Evolutionary conservation across 2,888 invertebrate species (phyloP).

Genomic region (Scotopteryx bipunctaria): DNA sequence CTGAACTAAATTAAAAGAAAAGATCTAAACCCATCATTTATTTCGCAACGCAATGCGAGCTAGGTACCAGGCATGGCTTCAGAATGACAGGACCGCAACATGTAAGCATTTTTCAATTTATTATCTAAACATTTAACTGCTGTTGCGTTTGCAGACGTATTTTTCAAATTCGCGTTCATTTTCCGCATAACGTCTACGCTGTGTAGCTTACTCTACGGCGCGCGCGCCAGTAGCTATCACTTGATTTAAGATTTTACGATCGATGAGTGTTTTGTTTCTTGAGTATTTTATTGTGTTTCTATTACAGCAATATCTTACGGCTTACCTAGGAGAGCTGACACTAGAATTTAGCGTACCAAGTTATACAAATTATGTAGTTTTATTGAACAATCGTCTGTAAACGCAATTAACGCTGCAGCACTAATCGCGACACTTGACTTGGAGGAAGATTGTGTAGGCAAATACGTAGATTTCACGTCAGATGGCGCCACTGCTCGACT

Average conservation of each 20-base stretch:
- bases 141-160: conserved; percentile 45
- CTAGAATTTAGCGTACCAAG: no score
- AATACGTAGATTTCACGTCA: not conserved
- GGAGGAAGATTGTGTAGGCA: conserved; percentile 20
- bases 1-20: conserved; percentile 41
- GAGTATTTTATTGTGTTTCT: no score
- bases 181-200: not conserved
- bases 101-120: conserved; percentile 62
- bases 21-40: conserved; percentile 37
- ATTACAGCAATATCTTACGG: no score
- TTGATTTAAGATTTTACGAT: no score
- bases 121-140: conserved; percentile 43
- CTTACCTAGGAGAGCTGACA: no score
- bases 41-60: conserved; percentile 43
- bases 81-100: conserved; percentile 70
- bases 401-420: conserved; percentile 29
- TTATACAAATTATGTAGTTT: no score
- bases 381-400: conserved; percentile 30
- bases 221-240: no score
- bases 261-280: no score
- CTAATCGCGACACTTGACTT: conserved; percentile 37
- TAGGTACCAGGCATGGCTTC: conserved; percentile 77
- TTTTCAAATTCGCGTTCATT: not conserved
- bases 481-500: conserved; percentile 13
- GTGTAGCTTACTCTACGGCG: not conserved